Evolutionary conservation across 2,113 vertebrate genomes (phyloP).

Genomic region (Murina feae): DNA sequence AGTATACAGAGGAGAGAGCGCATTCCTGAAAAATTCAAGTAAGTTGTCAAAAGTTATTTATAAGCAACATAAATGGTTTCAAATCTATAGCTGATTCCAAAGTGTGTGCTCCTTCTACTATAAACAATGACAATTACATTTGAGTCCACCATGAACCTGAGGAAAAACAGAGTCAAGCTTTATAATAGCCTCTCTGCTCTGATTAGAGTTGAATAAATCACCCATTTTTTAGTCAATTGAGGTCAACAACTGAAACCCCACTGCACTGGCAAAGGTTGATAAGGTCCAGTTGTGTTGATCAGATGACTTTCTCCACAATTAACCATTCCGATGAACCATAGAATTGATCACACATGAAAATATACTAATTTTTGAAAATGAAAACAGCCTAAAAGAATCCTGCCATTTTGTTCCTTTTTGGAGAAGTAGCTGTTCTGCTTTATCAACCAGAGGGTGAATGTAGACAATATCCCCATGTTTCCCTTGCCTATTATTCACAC

Average conservation of each 20-base stretch:
- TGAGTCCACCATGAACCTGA: background rate
- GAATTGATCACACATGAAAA: conserved; percentile 36
- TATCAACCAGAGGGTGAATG: background rate
- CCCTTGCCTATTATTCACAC: conserved; percentile 46
- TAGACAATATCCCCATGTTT: background rate
- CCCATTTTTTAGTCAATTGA: conserved; percentile 27
- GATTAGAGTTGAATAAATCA: background rate
- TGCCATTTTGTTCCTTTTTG: background rate
- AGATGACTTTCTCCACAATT: conserved; percentile 48
- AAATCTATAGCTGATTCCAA: background rate
- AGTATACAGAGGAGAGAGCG: background rate
- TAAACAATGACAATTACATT: background rate
- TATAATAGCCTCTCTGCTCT: background rate
- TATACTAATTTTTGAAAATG: conserved; percentile 7
- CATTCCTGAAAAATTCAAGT: background rate
- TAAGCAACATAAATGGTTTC: background rate
- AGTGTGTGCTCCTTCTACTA: background rate
- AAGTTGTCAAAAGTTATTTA: background rate
- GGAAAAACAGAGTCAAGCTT: conserved; percentile 4
- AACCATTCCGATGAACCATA: conserved; percentile 40
- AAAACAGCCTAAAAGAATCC: background rate
- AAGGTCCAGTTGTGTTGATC: background rate
- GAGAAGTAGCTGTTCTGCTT: background rate
- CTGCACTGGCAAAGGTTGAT: background rate
- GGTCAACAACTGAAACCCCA: background rate